phyloP scores from a whole-genome alignment of 1,140 invertebrate genomes.

The Hypsibius dujardini region DNA sequence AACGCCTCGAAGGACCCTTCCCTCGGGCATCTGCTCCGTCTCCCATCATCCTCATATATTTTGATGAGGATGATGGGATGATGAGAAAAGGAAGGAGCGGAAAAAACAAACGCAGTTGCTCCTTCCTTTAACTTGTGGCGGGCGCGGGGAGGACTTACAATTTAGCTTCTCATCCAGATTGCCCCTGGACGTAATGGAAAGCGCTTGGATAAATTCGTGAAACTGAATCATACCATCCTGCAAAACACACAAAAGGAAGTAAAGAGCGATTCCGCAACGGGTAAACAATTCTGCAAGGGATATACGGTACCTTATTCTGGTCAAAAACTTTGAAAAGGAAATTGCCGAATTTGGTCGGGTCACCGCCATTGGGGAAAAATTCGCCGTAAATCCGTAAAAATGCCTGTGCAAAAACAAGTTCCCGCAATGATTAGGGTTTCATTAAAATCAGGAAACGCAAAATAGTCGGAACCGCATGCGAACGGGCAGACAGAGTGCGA shows the following conservation, averaged over 20 bases:
- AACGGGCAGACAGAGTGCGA: too few species aligned
- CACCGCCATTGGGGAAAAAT: conserved; percentile 84
- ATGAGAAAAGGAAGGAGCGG: too few species aligned
- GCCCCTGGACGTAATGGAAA: conserved; percentile 83
- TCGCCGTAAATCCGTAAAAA: conserved; percentile 98
- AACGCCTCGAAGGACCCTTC: too few species aligned
- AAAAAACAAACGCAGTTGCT: too few species aligned
- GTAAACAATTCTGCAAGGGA: conserved; percentile 17
- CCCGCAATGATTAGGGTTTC: too few species aligned
- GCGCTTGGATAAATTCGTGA: conserved; percentile 85
- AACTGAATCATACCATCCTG: conserved; percentile 94
- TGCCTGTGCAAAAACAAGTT: conserved; percentile 55
- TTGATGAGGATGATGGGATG: too few species aligned
- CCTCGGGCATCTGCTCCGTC: too few species aligned
- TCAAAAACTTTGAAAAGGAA: conserved; percentile 95
- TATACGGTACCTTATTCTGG: conserved; percentile 65
- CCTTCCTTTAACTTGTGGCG: too few species aligned
- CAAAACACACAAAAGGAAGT: conserved; percentile 23
- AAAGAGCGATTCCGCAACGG: conserved; percentile 9
- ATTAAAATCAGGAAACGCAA: too few species aligned
- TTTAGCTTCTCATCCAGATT: conserved; percentile 89
- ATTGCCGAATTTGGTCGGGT: conserved; percentile 89
- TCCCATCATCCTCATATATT: too few species aligned
- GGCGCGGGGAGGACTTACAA: conserved; percentile 78
- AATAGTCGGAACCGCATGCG: too few species aligned